Base-by-base conservation (phyloP, 2,888 invertebrate genomes). In the Ichneumoninae sp. region DNA sequence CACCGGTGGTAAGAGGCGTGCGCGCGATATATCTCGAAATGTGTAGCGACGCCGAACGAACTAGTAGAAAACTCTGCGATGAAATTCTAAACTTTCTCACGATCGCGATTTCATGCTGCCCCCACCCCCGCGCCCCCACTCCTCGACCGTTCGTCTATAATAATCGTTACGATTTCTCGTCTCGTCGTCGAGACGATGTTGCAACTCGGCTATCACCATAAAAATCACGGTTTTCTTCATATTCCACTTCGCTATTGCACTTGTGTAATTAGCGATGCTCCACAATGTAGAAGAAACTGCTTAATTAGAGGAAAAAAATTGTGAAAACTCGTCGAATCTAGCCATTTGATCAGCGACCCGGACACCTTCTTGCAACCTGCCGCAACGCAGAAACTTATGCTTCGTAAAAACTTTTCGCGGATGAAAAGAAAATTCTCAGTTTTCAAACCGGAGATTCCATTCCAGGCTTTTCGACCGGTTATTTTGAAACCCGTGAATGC, bases 51-150 rank as follows among this genome's bases (percentile, higher is more conserved):
- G 75, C 50, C 65, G 74, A 84, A 81, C 84, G 70, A 68, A 73
- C 44, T 65, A 1, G 81, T 71, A 70, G 44, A 77, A 57, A 63
- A 19, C 68, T 71, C 52, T 33, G 44, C 81, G 69, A 78, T n/a
- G 78, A 78, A 81, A 65, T 74, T 81, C 75, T 66, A 66, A 81
- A 85, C 85, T 85, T 85, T 85, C 85, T 82, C 85, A 85, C 85
- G 79, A 75, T 85, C 81, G 85, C 71, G 66, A 82, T 76, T 85
- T 70, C 57, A 63, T 75, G 10, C 40, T 36, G 26, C 54, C 30
- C 16, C n/a, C 44, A 0, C 44, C 13, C 33, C 2, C 44, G 13
- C 44, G 5, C 13, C 3, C 13, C 44, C 3, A 16, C 44, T 47
- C 3, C 30, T 5, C 50, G 16, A n/a, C 44, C 2, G 13, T 19